Conservation (phyloP, 2,888 invertebrate genomes). For the Hirtodrosophila histrioides region DNA sequence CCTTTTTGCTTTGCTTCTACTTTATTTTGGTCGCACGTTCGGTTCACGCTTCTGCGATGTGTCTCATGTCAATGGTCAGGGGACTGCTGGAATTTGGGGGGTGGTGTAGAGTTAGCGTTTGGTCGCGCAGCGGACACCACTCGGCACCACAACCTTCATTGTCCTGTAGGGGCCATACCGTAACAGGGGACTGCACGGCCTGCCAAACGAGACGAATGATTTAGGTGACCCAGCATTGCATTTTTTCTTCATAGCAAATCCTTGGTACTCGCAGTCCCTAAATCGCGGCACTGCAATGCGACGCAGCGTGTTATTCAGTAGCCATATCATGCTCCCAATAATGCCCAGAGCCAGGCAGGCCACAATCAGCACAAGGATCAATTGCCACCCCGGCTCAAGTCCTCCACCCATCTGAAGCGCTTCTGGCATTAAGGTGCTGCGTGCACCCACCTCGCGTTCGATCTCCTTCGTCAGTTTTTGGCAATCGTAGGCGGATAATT, state of each 20-base stretch:
- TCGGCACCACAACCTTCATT: slow-evolving; percentile 17
- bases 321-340: slow-evolving; percentile 21
- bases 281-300: slow-evolving; percentile 9
- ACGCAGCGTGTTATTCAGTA: slow-evolving; percentile 25
- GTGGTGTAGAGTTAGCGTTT: too few relatives aligned
- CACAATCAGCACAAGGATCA: slow-evolving; percentile 16
- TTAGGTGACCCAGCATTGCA: slow-evolving; percentile 2
- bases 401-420: slow-evolving; percentile 1
- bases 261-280: slow-evolving; percentile 5
- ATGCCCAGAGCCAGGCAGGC: slow-evolving; percentile 7
- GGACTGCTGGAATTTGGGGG: slow-evolving; percentile 5
- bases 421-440: neutral
- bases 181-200: slow-evolving; percentile 10
- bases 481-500: slow-evolving; percentile 57
- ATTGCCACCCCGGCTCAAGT: slow-evolving; percentile 15
- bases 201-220: slow-evolving; percentile 46
- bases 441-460: slow-evolving; percentile 2
- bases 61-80: slow-evolving; percentile 24
- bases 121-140: neutral
- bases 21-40: slow-evolving; percentile 19
- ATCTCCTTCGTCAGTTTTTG: slow-evolving; percentile 43
- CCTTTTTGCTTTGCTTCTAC: slow-evolving; percentile 3
- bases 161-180: slow-evolving; percentile 32
- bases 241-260: neutral
- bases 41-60: slow-evolving; percentile 14